phyloP scores from a whole-genome alignment of 2,888 invertebrate species.

The Drosophila testacea region DNA sequence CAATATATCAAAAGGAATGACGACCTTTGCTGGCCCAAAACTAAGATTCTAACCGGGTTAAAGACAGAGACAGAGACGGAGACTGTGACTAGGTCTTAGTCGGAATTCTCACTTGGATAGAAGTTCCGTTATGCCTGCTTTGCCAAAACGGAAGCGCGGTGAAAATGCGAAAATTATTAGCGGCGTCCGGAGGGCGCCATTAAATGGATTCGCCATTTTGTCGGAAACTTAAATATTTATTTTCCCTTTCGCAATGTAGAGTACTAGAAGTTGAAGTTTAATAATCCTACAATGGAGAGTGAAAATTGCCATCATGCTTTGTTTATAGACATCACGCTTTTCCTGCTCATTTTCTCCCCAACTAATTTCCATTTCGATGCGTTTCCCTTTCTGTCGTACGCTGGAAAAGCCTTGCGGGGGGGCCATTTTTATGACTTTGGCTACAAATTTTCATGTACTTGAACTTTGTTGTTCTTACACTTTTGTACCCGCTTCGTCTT shows the following conservation, averaged over 20 bases:
- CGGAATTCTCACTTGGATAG: neutral
- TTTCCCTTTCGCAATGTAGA: neutral
- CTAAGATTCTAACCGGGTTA: neutral
- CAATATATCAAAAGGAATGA: constrained; percentile 28
- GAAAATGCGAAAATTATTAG: constrained; percentile 60
- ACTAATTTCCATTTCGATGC: constrained; percentile 50
- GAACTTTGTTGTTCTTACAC: constrained; percentile 52
- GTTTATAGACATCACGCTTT: constrained; percentile 3
- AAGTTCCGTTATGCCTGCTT: constrained; percentile 7
- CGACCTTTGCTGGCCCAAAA: constrained; percentile 22
- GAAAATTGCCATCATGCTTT: constrained; percentile 2
- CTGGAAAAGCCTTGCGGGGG: constrained; percentile 34
- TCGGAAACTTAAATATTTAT: constrained; percentile 19
- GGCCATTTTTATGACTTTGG: constrained; percentile 31
- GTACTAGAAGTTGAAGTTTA: constrained; percentile 10
- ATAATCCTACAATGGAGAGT: constrained; percentile 1
- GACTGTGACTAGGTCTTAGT: neutral
- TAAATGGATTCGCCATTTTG: constrained; percentile 26
- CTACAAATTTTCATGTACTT: constrained; percentile 54
- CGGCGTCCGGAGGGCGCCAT: constrained; percentile 63
- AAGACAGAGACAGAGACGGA: neutral
- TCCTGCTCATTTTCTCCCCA: neutral
- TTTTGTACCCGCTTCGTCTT: neutral
- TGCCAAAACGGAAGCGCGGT: constrained; percentile 69
- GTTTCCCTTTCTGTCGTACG: constrained; percentile 26